A percentile compares a stretch with the other conserved stretches of the same genome.
phyloP scores from a whole-genome alignment of 1,140 invertebrate species.

The Globodera rostochiensis region DNA sequence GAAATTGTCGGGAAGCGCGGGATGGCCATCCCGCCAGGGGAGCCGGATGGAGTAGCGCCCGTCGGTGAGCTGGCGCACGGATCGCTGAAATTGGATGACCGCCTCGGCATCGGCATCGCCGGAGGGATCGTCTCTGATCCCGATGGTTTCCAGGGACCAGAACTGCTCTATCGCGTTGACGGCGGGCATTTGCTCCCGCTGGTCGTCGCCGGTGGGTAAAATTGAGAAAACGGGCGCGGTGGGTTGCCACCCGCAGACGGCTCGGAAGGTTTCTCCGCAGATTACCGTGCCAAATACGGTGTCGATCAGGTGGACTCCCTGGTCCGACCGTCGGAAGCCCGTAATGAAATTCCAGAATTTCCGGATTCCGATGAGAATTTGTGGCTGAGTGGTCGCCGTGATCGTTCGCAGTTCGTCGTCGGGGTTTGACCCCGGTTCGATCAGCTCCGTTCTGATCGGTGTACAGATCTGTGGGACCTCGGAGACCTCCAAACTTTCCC shows the following conservation, averaged over 20 bases:
- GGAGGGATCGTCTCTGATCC: slow-evolving; percentile 34
- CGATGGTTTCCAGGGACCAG: slow-evolving; percentile 35
- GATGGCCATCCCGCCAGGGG: slow-evolving; percentile 10
- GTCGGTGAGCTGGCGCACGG: slow-evolving; percentile 7
- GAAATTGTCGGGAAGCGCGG: slow-evolving; percentile 21
- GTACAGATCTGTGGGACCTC: neutral
- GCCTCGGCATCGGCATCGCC: slow-evolving; percentile 32
- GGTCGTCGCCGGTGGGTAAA: neutral
- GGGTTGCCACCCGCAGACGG: neutral
- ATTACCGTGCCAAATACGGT: slow-evolving; percentile 22
- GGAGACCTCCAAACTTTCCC: slow-evolving; percentile 14
- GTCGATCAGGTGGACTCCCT: slow-evolving; percentile 24
- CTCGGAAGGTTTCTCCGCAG: neutral
- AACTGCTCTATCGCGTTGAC: slow-evolving; percentile 28
- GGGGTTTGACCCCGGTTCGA: neutral
- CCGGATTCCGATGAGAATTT: slow-evolving; percentile 27
- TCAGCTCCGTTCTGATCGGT: neutral
- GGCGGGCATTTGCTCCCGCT: neutral
- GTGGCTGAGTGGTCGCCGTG: slow-evolving; percentile 7
- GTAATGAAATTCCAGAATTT: slow-evolving; percentile 33
- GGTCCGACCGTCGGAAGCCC: neutral
- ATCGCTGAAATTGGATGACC: slow-evolving; percentile 20
- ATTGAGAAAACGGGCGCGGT: neutral
- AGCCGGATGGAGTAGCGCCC: neutral
- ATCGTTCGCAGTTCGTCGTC: neutral